Conservation (phyloP, 2,888 invertebrate genomes). For the Trissonchulus latispiculum region DNA sequence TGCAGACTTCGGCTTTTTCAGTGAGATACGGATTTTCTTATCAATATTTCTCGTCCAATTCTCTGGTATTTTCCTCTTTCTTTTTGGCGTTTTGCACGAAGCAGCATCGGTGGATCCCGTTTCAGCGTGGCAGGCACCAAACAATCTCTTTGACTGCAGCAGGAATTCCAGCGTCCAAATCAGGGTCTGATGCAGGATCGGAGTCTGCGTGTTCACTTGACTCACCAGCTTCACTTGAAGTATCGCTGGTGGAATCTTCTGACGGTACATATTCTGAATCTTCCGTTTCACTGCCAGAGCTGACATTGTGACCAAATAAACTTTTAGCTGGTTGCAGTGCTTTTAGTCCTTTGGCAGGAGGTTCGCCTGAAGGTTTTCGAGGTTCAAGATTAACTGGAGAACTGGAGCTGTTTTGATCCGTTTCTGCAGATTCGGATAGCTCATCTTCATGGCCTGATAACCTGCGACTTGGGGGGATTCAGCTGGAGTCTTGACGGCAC, state of each 20-base stretch:
- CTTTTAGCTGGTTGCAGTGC: too few relatives aligned
- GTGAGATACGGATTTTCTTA: not conserved
- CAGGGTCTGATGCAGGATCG: not conserved
- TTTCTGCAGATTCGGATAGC: too few relatives aligned
- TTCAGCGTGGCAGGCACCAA: too few relatives aligned
- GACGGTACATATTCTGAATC: not conserved
- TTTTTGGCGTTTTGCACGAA: not conserved
- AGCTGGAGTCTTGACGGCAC: too few relatives aligned
- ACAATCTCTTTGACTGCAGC: too few relatives aligned
- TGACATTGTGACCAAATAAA: too few relatives aligned
- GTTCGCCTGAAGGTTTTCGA: not conserved
- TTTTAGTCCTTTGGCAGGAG: not conserved
- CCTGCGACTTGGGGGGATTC: too few relatives aligned
- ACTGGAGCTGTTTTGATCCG: too few relatives aligned
- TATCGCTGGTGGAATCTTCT: not conserved
- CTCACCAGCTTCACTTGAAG: not conserved
- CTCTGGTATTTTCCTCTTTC: not conserved
- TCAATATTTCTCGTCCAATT: not conserved
- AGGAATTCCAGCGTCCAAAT: too few relatives aligned
- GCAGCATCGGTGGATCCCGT: too few relatives aligned
- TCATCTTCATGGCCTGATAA: too few relatives aligned
- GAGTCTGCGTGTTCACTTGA: not conserved
- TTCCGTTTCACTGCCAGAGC: not conserved
- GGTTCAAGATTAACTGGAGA: not conserved
- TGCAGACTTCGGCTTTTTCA: not conserved